Percentiles rank a stretch among this genome's conserved stretches.
Conservation (phyloP, 2,888 invertebrate genomes). For the Lathronympha strigana region DNA sequence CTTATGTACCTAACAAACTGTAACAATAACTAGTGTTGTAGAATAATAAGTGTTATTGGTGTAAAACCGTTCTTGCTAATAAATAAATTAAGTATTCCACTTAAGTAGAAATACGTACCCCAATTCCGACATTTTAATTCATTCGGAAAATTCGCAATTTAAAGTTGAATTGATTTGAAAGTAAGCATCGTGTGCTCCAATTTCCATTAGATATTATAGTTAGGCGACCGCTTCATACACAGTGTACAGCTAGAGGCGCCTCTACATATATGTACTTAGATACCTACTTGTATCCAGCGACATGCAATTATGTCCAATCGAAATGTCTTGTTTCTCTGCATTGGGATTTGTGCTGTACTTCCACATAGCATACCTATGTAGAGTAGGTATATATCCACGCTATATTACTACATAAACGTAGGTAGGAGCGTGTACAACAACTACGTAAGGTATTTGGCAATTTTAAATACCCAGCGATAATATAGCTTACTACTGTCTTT, state of each 20-base stretch:
- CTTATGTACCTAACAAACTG: too few relatives aligned
- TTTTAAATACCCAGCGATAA: too few relatives aligned
- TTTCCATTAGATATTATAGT: constrained; percentile 51
- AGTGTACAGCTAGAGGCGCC: constrained; percentile 30
- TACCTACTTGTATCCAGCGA: constrained; percentile 48
- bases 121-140: neutral
- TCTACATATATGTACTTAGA: too few relatives aligned
- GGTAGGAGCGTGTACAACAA: too few relatives aligned
- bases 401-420: too few relatives aligned
- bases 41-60: too few relatives aligned
- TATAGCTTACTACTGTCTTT: too few relatives aligned
- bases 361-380: constrained; percentile 1
- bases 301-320: constrained; percentile 51
- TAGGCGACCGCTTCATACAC: constrained; percentile 43
- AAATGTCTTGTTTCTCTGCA: constrained; percentile 48
- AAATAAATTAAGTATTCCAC: too few relatives aligned
- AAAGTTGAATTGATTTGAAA: constrained; percentile 31
- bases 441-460: too few relatives aligned
- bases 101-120: neutral
- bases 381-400: too few relatives aligned
- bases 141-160: constrained; percentile 9
- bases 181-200: constrained; percentile 47
- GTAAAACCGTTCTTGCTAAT: too few relatives aligned
- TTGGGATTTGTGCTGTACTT: constrained; percentile 33
- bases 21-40: too few relatives aligned